These are phyloP conservation scores for Cacatua alba DNA, from an alignment of 2,113 vertebrate species.

Conservation along the genomic window DNA sequence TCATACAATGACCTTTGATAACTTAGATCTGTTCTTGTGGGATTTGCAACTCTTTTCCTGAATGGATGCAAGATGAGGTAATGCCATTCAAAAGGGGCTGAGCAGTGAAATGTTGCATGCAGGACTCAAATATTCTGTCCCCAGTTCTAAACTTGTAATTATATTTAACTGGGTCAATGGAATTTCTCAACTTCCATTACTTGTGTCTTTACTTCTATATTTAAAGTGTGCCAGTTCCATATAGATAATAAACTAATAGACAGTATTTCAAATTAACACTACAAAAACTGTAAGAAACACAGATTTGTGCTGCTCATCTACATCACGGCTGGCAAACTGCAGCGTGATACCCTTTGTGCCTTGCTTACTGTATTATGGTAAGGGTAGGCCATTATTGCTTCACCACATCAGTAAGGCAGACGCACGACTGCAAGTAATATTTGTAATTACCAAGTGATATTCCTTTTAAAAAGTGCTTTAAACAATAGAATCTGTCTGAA, in stretches of 20 bases:
- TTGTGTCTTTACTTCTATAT: background rate
- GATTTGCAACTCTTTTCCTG: slow-evolving; percentile 45
- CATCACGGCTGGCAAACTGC: background rate
- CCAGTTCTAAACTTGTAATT: slow-evolving; percentile 8
- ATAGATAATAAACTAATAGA: background rate
- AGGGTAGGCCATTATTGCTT: background rate
- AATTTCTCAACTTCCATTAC: slow-evolving; percentile 34
- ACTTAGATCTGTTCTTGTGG: slow-evolving; percentile 35
- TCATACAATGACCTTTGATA: slow-evolving; percentile 37
- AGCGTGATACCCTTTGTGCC: background rate
- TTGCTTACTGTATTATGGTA: background rate
- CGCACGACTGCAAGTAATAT: background rate
- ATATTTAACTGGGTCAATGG: slow-evolving; percentile 47
- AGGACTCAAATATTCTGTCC: slow-evolving; percentile 23
- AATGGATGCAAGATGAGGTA: slow-evolving; percentile 59
- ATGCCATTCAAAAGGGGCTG: slow-evolving; percentile 29
- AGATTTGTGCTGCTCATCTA: background rate
- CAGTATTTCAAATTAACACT: background rate
- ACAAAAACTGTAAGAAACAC: background rate
- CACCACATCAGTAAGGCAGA: background rate
- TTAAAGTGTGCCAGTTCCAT: background rate
- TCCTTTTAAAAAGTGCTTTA: background rate
- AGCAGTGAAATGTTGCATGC: slow-evolving; percentile 18
- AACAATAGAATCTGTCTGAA: background rate
- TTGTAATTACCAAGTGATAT: background rate